Base-by-base conservation (phyloP, 2,797 vertebrate genomes). In the Amblyopsis hoosieri region DNA sequence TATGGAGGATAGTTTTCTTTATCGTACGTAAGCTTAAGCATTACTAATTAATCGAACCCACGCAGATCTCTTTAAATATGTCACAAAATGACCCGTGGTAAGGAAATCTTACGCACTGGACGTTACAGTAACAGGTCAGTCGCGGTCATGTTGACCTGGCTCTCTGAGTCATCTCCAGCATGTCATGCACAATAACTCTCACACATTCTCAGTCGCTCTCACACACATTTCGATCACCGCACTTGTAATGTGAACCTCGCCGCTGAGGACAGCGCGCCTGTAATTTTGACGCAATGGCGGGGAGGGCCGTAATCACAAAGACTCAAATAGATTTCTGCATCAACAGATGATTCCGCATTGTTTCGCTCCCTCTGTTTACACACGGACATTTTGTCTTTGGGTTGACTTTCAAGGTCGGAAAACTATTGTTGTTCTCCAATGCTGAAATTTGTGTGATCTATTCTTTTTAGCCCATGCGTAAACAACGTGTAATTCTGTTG, bases 241-340 rank as follows among this genome's bases (percentile, higher is more conserved):
- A 83, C 84, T 86, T 85, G 87, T 89, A 89, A 91, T 72, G 79
- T 73, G 87, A 91, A 86, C 83, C 87, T 73, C 63, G 53, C 79
- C 81, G 82, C 80, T 2, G 80, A 83, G 73, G 54, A 68, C 75
- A 70, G 77, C 57, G 29, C 78, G 75, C 74, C 80, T 83, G 64
- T 91, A 87, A 91, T 91, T 89, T 88, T 79, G 66, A 77, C 71
- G 83, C 63, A 52, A 79, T 60, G 68, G 79, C 77, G 84, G 80
- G 78, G 15, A 53, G 51, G n/a, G 83, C 85, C 85, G 90, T 89
- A 90, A 89, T 89, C 83, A 89, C 84, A 89, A 86, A 85, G 90
- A 89, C 88, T 82, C 86, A 89, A 89, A 90, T 90, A 91, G 87
- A 89, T 87, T 82, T 85, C 77, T 80, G 78, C 84, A 89, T 87